Evolutionary conservation across 2,113 vertebrate species (phyloP).

Genomic region (Zosterops hypoxanthus): DNA sequence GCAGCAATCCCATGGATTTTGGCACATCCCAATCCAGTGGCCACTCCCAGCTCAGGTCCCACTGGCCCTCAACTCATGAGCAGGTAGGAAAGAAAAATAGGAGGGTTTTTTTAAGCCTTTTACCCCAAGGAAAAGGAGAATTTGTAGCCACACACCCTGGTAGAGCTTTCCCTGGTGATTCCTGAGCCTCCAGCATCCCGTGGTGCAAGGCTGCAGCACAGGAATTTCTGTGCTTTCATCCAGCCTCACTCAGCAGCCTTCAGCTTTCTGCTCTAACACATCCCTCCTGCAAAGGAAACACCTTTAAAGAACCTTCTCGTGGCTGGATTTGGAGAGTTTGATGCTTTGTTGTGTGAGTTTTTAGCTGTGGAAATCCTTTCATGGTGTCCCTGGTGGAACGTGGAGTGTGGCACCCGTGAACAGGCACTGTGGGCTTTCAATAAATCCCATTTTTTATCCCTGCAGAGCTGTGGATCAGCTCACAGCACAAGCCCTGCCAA

Average conservation of each 20-base stretch:
- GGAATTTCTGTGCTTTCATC: background rate
- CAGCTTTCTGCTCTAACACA: background rate
- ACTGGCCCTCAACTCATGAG: background rate
- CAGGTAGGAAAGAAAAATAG: background rate
- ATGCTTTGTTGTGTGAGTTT: background rate
- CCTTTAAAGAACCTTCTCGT: fast-evolving
- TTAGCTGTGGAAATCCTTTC: background rate
- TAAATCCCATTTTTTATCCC: fast-evolving
- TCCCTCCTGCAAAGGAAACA: background rate
- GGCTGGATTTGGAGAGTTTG: background rate
- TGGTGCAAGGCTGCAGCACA: fast-evolving
- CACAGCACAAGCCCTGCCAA: background rate
- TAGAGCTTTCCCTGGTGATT: background rate
- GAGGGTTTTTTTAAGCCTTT: background rate
- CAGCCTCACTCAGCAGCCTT: background rate
- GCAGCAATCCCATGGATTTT: background rate
- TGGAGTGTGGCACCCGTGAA: fast-evolving
- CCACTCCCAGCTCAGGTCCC: background rate
- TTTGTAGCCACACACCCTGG: background rate
- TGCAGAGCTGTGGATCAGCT: background rate
- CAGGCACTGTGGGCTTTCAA: fast-evolving
- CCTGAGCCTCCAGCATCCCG: background rate
- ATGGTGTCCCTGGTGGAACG: fast-evolving
- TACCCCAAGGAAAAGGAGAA: background rate
- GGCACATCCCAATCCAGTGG: background rate